Evolutionary conservation across 2,888 invertebrate species (phyloP).

Genomic region (Noctuana brunneofusca): DNA sequence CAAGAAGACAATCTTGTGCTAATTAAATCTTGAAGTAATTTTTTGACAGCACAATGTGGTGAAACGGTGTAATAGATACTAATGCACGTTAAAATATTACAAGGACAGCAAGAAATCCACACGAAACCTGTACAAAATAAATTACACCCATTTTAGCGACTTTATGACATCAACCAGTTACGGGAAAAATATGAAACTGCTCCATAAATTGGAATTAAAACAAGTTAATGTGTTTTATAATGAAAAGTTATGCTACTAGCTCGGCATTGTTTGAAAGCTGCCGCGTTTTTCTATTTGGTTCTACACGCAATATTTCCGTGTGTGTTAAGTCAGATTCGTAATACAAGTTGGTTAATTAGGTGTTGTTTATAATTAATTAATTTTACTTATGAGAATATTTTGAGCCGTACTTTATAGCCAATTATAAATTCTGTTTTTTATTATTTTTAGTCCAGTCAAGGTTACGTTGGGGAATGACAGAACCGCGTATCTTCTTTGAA

Average conservation of each 20-base stretch:
- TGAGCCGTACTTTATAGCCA: not conserved
- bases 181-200: slow-evolving; percentile 18
- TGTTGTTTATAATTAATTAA: not conserved
- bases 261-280: slow-evolving; percentile 9
- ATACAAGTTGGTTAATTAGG: not conserved
- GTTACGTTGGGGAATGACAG: too few relatives aligned
- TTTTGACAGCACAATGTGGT: slow-evolving; percentile 10
- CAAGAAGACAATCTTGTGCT: too few relatives aligned
- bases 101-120: slow-evolving; percentile 3
- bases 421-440: too few relatives aligned
- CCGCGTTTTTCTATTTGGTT: slow-evolving; percentile 5
- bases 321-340: not conserved
- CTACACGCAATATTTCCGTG: slow-evolving; percentile 8
- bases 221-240: slow-evolving; percentile 20
- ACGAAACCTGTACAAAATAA: slow-evolving; percentile 9
- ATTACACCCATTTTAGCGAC: slow-evolving; percentile 17
- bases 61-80: not conserved
- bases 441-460: too few relatives aligned
- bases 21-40: not conserved
- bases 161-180: slow-evolving; percentile 18
- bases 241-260: slow-evolving; percentile 9
- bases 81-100: slow-evolving; percentile 5
- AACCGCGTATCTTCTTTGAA: too few relatives aligned
- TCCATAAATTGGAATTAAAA: slow-evolving; percentile 17
- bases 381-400: not conserved